phyloP scores from a whole-genome alignment of 2,797 vertebrate genomes.

The Phalanger gymnotis region DNA sequence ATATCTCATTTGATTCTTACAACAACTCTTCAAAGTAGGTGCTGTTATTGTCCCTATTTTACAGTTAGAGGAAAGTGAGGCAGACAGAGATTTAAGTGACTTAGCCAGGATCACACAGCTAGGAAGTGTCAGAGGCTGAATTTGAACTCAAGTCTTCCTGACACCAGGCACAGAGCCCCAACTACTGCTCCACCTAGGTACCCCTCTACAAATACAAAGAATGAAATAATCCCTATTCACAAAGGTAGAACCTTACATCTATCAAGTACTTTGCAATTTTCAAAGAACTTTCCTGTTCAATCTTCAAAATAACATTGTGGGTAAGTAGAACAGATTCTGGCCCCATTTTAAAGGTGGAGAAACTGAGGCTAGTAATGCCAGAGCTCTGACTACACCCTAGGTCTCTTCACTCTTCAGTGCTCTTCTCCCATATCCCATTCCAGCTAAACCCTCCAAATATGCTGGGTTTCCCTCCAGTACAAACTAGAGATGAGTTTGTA shows the following conservation, averaged over 20 bases:
- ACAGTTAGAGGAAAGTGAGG: background rate
- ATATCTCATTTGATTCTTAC: background rate
- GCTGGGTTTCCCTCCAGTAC: background rate
- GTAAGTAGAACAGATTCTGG: background rate
- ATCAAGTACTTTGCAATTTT: background rate
- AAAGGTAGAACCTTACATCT: background rate
- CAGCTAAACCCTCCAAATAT: background rate
- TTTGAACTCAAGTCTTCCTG: background rate
- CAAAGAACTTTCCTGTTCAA: background rate
- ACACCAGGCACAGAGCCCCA: background rate
- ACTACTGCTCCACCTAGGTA: background rate
- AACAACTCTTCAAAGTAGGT: background rate
- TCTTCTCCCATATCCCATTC: background rate
- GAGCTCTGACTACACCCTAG: background rate
- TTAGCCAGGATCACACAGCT: background rate
- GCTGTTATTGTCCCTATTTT: background rate
- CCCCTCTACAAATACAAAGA: background rate
- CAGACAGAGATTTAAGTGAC: background rate
- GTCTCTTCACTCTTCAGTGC: background rate
- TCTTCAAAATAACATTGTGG: background rate
- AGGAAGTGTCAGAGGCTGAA: background rate
- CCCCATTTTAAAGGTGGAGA: background rate
- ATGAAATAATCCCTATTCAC: background rate
- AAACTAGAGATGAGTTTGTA: background rate
- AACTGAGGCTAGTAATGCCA: background rate